Percentiles rank a stretch among this genome's conserved stretches.
phyloP scores from a whole-genome alignment of 2,888 invertebrate species.

The Maniola hyperantus region DNA sequence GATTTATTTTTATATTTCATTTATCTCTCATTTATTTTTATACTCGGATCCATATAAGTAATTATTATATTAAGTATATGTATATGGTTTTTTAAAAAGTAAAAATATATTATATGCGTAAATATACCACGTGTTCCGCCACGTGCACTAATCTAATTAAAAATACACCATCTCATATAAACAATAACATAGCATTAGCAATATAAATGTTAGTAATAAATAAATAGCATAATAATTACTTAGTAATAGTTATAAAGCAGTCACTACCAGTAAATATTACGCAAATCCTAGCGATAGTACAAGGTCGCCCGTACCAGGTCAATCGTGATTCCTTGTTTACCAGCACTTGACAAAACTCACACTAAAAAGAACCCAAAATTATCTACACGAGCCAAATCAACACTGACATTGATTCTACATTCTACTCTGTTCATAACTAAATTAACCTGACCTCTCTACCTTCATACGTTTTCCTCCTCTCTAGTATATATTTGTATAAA shows the following conservation, averaged over 20 bases:
- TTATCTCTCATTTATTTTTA: too few species aligned
- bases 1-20: too few species aligned
- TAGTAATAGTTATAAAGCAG: neutral
- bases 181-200: neutral
- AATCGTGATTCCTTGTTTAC: conserved; percentile 23
- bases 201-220: neutral
- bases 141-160: neutral
- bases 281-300: conserved; percentile 18
- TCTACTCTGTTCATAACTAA: conserved; percentile 59
- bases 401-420: conserved; percentile 78
- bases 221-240: neutral
- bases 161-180: neutral
- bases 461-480: conserved; percentile 19
- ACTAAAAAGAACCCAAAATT: conserved; percentile 51
- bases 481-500: conserved; percentile 18
- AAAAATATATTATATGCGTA: neutral
- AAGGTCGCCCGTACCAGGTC: conserved; percentile 16
- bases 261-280: conserved; percentile 16
- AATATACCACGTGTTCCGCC: neutral
- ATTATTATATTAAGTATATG: too few species aligned
- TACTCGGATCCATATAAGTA: too few species aligned
- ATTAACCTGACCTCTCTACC: conserved; percentile 37
- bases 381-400: conserved; percentile 59
- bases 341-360: conserved; percentile 10
- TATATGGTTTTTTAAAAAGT: too few species aligned